phyloP scores from a whole-genome alignment of 2,888 invertebrate genomes.

The Ophion obscuratus region DNA sequence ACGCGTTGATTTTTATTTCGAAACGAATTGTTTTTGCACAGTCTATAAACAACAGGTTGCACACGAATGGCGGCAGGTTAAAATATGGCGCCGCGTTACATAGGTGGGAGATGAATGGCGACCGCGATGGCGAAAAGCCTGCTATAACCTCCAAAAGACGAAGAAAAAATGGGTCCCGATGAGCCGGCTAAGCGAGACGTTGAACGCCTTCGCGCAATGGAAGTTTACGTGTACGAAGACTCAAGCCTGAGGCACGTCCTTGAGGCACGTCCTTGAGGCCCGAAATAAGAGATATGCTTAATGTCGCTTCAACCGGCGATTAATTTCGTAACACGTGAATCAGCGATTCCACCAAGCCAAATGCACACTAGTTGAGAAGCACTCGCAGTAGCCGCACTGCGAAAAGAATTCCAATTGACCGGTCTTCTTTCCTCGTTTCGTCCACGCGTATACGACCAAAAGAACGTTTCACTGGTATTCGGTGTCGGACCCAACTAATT shows the following conservation, averaged over 20 bases:
- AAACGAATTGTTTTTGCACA: slow-evolving; percentile 65
- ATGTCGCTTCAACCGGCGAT: neutral
- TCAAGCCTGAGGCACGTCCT: neutral
- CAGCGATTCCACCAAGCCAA: neutral
- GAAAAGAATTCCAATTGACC: neutral
- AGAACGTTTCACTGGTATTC: slow-evolving; percentile 2
- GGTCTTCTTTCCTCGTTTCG: neutral
- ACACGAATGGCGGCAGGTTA: slow-evolving; percentile 70
- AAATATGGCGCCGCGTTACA: slow-evolving; percentile 72
- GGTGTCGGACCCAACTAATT: neutral
- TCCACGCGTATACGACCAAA: neutral
- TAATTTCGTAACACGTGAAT: neutral
- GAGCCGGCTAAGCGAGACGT: slow-evolving; percentile 19
- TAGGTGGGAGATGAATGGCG: slow-evolving; percentile 7
- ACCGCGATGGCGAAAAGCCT: slow-evolving; percentile 6
- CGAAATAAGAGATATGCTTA: neutral
- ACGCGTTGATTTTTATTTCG: neutral
- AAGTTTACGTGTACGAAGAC: neutral
- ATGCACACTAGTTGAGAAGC: neutral
- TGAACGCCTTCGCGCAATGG: neutral
- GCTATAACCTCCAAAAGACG: slow-evolving; percentile 43
- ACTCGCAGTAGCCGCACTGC: neutral
- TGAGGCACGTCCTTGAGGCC: neutral
- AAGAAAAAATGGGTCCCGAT: neutral
- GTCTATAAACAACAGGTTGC: slow-evolving; percentile 80